Conservation (phyloP, 2,888 invertebrate species). For the Meteorus colon region DNA sequence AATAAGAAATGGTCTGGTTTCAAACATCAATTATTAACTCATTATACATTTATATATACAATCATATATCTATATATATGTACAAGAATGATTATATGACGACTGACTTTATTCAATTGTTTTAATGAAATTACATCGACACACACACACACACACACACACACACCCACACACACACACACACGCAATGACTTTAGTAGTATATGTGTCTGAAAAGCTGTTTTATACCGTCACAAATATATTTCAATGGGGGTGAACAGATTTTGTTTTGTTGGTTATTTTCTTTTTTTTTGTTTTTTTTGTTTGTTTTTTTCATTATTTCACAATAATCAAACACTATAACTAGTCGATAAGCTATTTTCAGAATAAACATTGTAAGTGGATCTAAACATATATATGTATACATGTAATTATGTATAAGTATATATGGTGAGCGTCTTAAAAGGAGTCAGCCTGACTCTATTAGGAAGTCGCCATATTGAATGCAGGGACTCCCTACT, state of each 20-base stretch:
- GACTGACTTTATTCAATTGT: background rate
- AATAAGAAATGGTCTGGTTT: too few relatives aligned
- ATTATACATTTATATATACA: too few relatives aligned
- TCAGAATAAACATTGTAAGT: background rate
- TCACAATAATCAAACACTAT: background rate
- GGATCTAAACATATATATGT: constrained; percentile 6
- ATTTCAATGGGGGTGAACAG: background rate
- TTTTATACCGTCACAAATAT: background rate
- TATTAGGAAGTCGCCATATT: constrained; percentile 94
- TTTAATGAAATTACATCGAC: background rate
- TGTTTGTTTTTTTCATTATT: background rate
- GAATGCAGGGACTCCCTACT: constrained; percentile 95
- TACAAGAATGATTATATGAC: too few relatives aligned
- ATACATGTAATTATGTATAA: constrained; percentile 31
- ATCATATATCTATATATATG: too few relatives aligned
- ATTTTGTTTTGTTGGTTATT: background rate
- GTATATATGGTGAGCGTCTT: constrained; percentile 76
- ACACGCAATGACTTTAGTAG: background rate
- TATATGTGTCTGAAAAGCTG: background rate
- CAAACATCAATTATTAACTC: too few relatives aligned
- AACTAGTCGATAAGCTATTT: background rate
- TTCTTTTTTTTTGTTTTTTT: too few relatives aligned
- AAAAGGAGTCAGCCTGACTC: constrained; percentile 97
- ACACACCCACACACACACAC: background rate
- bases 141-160: background rate